Evolutionary conservation across 2,113 vertebrate genomes (phyloP), one percentile per base, ranked within the genome.

Genomic region (Cebidichthys violaceus): DNA sequence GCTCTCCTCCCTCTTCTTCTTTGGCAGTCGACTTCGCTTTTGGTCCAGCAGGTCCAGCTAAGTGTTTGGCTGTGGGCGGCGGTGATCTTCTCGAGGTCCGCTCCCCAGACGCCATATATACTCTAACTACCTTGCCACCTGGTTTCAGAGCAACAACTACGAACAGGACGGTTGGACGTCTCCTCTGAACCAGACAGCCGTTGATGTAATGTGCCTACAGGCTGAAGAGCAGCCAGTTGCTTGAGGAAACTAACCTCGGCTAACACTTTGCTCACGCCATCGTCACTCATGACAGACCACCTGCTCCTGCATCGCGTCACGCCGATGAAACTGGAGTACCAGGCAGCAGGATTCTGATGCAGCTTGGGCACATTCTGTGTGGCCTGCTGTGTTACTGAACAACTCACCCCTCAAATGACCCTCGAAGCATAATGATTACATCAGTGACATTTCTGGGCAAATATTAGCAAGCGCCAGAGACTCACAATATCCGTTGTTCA

Each of bases 221-320:
- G 57, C 43, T 75, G 59, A 77, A 24, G 60, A 84, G 79, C 55
- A 88, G 69, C 77, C 79, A 79, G 64, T 37, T 37, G 77, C 61
- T 9, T 3, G 43, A 62, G 66, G 73, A 70, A n/a, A 39, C 9
- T 85, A 66, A 84, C 83, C 83, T 82, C 79, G 4, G 41, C 79
- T 67, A 37, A 60, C 33, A 9, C 74, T 81, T 31, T 8, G 72
- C 70, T 85, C 71, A 3, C 62, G 75, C 33, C 54, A 54, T 80
- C 65, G 69, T 78, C 79, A 52, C 59, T 85, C 81, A 79, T 81
- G 50, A 60, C 45, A 52, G 74, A 81, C 84, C 90, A 88, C 79
- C 87, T 90, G 90, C 85, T 91, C 76, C 59, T 39, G 55, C 67
- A 64, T 70, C 70, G 33, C 69, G 62, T 78, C 69, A 61, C 72